Base-by-base conservation (phyloP, 1,140 invertebrate species). In the Leguminivora glycinivorella region DNA sequence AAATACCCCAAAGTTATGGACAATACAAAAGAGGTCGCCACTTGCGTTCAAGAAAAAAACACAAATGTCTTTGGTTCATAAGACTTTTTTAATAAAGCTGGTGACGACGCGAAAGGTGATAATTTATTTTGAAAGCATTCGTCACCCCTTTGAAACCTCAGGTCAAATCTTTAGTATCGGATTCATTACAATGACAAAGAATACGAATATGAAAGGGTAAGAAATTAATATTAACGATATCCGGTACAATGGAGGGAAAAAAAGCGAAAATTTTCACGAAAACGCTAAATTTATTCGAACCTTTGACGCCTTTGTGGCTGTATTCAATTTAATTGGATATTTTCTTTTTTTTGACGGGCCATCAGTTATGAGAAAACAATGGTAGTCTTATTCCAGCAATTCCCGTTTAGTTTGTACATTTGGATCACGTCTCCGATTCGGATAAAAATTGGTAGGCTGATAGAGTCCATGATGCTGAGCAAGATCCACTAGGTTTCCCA, bases 171-270 rank as follows among this genome's bases (percentile, higher is more conserved):
- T 68, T 22, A 70, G 67, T 73, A 75, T 76, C 73, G 75, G 71
- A 24, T 26, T 72, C 75, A 87, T 87, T 87, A 84, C 67, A 85
- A 87, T 87, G 82, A 84, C 85, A 87, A 87, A 87, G 85, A 77
- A 77, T 72, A 77, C 68, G 78, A 85, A 83, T 84, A 85, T 84
- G 83, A 85, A 85, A 81, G 75, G 81, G 85, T 83, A 83, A 85
- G 85, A 87, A 81, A 87, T 85, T 84, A 87, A 87, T 87, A 87
- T 87, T 87, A 87, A 87, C 85, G 85, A 87, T 87, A 84, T 83
- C 83, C 84, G 58, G 78, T 75, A 81, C 83, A 81, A 84, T 83
- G 78, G 84, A 82, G 81, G 14, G 82, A 74, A 82, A 82, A 83
- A 78, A 78, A 77, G 76, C 77, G 74, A 75, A 82, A 83, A 84